Evolutionary conservation across 64 coral and sea anemone species (phyloP), one percentile per base, ranked within the genome.

Genomic region (Montipora sp.): DNA sequence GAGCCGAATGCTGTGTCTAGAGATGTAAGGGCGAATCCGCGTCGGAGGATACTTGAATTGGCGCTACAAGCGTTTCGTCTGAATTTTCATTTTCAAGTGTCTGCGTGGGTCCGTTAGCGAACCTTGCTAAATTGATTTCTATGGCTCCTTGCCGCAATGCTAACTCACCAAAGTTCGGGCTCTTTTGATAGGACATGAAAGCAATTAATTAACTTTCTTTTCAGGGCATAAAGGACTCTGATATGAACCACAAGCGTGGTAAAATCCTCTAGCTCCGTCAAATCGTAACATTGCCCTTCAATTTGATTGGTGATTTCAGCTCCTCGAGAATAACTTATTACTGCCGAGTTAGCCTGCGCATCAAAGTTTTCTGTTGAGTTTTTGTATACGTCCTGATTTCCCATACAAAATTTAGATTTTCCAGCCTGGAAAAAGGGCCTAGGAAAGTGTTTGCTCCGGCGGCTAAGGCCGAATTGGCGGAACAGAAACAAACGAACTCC

Each of bases 141-240:
- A 19, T 21, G 61, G 21, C 47, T 71, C 82, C 82, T 66, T 47
- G 82, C 82, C 50, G 82, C n/a, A 81, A 51, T 71, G 65, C 20
- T 48, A 72, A 48, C 43, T 50, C 16, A 72, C 46, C 45, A 85
- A 85, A 47, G 43, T 13, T 48, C 15, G 45, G 47, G 18, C 47
- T 70, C 82, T 71, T 85, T 85, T 71, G 45, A 70, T 46, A 70
- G 71, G 65, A 85, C 70, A 85, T 85, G n/a, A 85, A 85, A 50
- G 3, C 65, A 71, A 85, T 85, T 85, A 85, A 85, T 36, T 85
- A 85, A 53, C 47, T 46, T 85, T 51, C 27, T 13, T 9, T 85
- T 85, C 71, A 23, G 45, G 5, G 82, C 46, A 21, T 21, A 85
- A 85, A 85, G 71, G 19, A 72, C 12, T 85, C 14, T 47, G 16